Evolutionary conservation across 2,888 invertebrate species (phyloP), one percentile per base, ranked within the genome.

Genomic region (Idaea aversata): DNA sequence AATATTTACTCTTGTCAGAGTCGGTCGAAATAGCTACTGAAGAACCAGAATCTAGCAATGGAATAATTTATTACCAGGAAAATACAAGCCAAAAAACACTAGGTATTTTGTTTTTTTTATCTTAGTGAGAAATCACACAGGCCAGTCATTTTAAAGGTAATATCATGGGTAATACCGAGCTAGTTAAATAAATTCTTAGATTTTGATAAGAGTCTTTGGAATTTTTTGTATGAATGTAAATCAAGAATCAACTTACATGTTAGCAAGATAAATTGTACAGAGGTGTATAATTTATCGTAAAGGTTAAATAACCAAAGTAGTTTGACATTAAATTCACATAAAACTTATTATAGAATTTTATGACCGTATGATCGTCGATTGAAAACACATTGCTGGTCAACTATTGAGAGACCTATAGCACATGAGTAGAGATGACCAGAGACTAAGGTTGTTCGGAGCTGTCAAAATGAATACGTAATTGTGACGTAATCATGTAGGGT

Each of bases 351-450:
- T 13, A 47, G 10, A 62, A 58, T 63, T 69, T 68, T 61, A 68
- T 68, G 63, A 13, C 25, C 59, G 61, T 34, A 38, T 64, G 62
- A 68, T 63, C 61, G 63, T 58, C 61, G 61, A 64, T 67, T 69
- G 72, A 74, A 75, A 75, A 74, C 72, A 71, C 75, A 76, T 77
- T 76, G 64, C 63, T 64, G 38, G 15, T 57, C 59, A 64, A 70
- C 65, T 61, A 63, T 74, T 73, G 25, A 68, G 72, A 47, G 47
- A 47, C 47, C 13, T 47, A 47, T n/a, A n/a, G n/a, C n/a, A n/a
- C n/a, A n/a, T n/a, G n/a, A n/a, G n/a, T n/a, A n/a, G n/a, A n/a
- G n/a, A n/a, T n/a, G n/a, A n/a, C n/a, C n/a, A n/a, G n/a, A n/a
- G n/a, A n/a, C n/a, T n/a, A n/a, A n/a, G n/a, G n/a, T n/a, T n/a